These are phyloP conservation scores for Drosophila maculinotata DNA, from an alignment of 2,888 invertebrate species.

Conservation along the genomic window DNA sequence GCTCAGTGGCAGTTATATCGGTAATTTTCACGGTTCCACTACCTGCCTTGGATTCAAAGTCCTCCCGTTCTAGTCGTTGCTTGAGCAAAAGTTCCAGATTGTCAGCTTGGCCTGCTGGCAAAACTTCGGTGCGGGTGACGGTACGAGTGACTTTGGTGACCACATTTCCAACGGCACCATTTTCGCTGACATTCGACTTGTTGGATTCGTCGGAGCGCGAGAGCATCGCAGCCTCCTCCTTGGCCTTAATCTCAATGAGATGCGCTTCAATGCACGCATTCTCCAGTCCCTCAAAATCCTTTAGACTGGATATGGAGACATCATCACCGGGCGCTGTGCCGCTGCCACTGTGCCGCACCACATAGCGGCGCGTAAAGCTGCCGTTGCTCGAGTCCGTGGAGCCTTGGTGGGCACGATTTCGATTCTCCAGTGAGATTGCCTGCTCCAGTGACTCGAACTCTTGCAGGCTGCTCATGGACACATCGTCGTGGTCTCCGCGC, in stretches of 20 bases:
- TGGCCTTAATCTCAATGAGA: conserved; percentile 92
- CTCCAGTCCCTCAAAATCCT: conserved; percentile 97
- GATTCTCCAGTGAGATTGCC: conserved; percentile 92
- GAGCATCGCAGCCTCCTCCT: conserved; percentile 93
- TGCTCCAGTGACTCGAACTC: conserved; percentile 97
- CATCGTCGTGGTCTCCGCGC: conserved; percentile 93
- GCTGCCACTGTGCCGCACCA: conserved; percentile 88
- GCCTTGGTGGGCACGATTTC: conserved; percentile 88
- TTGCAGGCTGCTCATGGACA: conserved; percentile 96
- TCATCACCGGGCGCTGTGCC: conserved; percentile 88
- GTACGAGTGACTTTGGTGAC: conserved; percentile 75
- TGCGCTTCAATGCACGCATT: conserved; percentile 94
- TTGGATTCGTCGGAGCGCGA: conserved; percentile 86
- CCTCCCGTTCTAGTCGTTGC: conserved; percentile 82
- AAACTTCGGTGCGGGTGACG: conserved; percentile 76
- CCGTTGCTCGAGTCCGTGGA: conserved; percentile 95
- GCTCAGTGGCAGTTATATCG: conserved; percentile 88
- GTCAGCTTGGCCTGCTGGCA: conserved; percentile 64
- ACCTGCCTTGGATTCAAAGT: conserved; percentile 85
- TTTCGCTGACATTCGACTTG: conserved; percentile 83
- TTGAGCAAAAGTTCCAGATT: conserved; percentile 84
- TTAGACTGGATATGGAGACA: conserved; percentile 93
- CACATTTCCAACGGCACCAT: conserved; percentile 68
- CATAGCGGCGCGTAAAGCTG: conserved; percentile 90
- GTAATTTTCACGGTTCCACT: conserved; percentile 86